Conservation (phyloP, 2,113 vertebrate genomes). For the Ptychochromis oligacanthus region DNA sequence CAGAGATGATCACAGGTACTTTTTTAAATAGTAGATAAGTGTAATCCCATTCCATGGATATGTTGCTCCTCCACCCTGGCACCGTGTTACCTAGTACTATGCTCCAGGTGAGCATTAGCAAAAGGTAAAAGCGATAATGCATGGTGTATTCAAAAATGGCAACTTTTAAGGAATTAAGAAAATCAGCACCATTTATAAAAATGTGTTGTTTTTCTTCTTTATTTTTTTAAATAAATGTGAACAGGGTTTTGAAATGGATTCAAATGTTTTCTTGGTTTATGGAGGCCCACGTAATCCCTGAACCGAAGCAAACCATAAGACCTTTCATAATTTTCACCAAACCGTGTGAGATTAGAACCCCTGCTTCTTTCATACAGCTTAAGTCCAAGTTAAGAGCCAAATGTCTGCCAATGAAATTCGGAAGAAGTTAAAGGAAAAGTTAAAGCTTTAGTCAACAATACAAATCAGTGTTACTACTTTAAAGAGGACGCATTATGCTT, state of each 20-base stretch:
- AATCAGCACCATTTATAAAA: constrained; percentile 25
- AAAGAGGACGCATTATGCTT: no score
- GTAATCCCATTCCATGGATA: constrained; percentile 62
- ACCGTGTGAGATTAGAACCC: not conserved
- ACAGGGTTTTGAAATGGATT: constrained; percentile 16
- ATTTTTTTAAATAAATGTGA: not conserved
- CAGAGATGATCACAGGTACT: constrained; percentile 38
- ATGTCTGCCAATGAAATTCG: not conserved
- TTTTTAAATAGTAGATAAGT: constrained; percentile 52
- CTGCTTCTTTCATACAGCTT: constrained; percentile 6
- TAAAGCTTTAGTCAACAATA: not conserved
- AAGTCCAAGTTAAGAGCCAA: not conserved
- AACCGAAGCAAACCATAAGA: constrained; percentile 17
- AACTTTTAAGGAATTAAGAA: constrained; percentile 60
- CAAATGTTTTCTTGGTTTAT: constrained; percentile 18
- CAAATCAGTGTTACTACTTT: no score
- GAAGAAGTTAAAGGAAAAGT: not conserved
- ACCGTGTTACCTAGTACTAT: not conserved
- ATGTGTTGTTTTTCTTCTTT: constrained; percentile 3
- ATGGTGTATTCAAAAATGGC: constrained; percentile 44
- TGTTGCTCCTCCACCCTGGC: constrained; percentile 43
- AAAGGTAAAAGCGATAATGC: constrained; percentile 45
- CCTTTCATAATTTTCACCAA: constrained; percentile 12
- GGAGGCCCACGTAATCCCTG: constrained; percentile 42
- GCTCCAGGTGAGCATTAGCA: constrained; percentile 50